Evolutionary conservation across 2,797 vertebrate genomes (phyloP), one percentile per base, ranked within the genome.

Genomic region (Pelochelys cantorii): DNA sequence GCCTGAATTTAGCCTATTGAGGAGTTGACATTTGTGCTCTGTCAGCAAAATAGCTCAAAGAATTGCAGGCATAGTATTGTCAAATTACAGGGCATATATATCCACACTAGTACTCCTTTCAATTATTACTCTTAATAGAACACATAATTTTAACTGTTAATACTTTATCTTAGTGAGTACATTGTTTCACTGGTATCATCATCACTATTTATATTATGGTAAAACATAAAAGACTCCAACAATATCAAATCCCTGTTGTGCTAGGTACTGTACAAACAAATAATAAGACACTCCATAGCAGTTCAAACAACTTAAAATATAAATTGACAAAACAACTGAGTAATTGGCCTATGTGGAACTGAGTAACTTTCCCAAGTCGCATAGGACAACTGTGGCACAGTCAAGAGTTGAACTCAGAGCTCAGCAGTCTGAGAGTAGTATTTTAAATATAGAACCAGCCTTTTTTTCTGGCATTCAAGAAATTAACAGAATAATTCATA

Each of bases 381-480:
- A 14, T 8, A 20, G 48, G 29, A 11, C 53, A 5, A 4, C 23
- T 31, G 5, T 20, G 48, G 14, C 48, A 85, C 27, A 91, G 5
- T 11, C 25, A 71, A 23, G 52, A 42, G 29, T 2, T 57, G 6
- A 23, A 81, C 48, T 7, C 37, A 34, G 71, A 83, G 3, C 81
- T 54, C 12, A 18, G 75, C 52, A 75, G 15, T 75, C 52, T 8
- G 8, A 78, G 56, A 2, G 79, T 29, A 88, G 20, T 65, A 27
- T 5, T 65, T 82, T 75, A 0, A 0, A 2, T 34, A 31, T 23
- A 90, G 56, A 3, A 27, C 29, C 0, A 0, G 55, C 42, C 5
- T 20, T 80, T 48, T 0, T 0, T 20, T 92, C 84, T 86, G 31
- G 8, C 23, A 37, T 17, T 55, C 4, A 2, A 54, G 56, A 84